Evolutionary conservation across 2,797 vertebrate species (phyloP).

Genomic region (Apogon talboti): DNA sequence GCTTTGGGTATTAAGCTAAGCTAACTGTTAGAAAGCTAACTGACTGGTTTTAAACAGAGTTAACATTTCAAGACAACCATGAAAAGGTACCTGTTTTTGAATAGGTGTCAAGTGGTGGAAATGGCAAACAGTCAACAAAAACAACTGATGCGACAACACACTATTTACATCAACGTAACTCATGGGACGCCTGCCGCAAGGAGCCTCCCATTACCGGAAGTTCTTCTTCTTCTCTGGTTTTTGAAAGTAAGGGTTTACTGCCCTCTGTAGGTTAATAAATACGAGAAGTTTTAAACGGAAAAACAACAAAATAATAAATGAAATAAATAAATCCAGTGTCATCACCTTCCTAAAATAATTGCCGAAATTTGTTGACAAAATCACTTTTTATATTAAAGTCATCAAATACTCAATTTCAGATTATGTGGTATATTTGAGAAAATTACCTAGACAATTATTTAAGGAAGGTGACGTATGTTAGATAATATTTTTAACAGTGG

Average conservation of each 20-base stretch:
- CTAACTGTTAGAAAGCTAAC: background rate
- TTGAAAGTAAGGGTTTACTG: background rate
- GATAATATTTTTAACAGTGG: no score
- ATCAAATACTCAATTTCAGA: no score
- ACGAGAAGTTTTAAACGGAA: no score
- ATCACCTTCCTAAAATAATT: no score
- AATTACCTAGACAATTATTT: no score
- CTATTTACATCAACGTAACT: background rate
- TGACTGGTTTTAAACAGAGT: background rate
- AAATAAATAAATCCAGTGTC: no score
- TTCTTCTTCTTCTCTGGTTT: background rate
- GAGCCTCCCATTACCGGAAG: conserved; percentile 45
- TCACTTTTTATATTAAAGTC: no score
- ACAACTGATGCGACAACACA: background rate
- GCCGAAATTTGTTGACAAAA: no score
- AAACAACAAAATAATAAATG: no score
- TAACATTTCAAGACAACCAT: background rate
- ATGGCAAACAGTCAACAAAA: background rate
- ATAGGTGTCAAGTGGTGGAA: background rate
- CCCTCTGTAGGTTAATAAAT: background rate
- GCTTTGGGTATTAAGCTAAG: conserved; percentile 2
- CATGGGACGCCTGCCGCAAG: background rate
- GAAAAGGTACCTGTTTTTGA: conserved; percentile 28
- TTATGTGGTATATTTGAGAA: no score
- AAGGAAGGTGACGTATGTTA: no score